Percentiles rank a stretch among this genome's conserved stretches.
Conservation (phyloP, 2,113 vertebrate genomes). For the Larimichthys crocea region DNA sequence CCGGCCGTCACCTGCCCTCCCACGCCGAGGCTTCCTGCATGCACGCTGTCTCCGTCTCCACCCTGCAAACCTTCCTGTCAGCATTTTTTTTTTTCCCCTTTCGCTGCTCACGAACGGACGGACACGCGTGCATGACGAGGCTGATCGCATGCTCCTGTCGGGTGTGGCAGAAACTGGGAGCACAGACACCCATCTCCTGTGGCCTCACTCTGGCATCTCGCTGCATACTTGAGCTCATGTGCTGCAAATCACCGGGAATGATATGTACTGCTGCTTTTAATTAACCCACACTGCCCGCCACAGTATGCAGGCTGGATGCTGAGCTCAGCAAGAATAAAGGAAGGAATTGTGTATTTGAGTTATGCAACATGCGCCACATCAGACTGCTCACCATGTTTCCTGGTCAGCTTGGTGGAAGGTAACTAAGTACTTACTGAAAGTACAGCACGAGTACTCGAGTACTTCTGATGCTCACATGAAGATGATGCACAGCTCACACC, state of each 20-base stretch:
- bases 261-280: conserved; percentile 62
- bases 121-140: conserved; percentile 3
- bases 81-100: conserved; percentile 10
- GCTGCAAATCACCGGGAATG: conserved; percentile 54
- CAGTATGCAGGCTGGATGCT: conserved; percentile 13
- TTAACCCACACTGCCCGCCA: conserved; percentile 40
- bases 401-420: not conserved
- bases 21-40: conserved; percentile 18
- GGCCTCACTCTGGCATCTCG: conserved; percentile 57
- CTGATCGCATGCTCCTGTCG: not conserved
- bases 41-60: conserved; percentile 6
- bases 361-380: conserved; percentile 37
- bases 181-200: conserved; percentile 31
- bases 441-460: not conserved
- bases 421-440: not conserved
- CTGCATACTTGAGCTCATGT: conserved; percentile 65
- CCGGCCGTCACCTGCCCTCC: conserved; percentile 12
- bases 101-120: not conserved
- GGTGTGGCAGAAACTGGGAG: conserved; percentile 43
- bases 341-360: conserved; percentile 33
- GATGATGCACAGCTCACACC: not conserved
- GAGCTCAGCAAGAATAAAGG: conserved; percentile 46
- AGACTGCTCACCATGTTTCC: conserved; percentile 14
- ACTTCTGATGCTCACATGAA: not conserved
- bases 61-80: conserved; percentile 27